phyloP scores from a whole-genome alignment of 2,888 invertebrate species.

The Clanis bilineata region DNA sequence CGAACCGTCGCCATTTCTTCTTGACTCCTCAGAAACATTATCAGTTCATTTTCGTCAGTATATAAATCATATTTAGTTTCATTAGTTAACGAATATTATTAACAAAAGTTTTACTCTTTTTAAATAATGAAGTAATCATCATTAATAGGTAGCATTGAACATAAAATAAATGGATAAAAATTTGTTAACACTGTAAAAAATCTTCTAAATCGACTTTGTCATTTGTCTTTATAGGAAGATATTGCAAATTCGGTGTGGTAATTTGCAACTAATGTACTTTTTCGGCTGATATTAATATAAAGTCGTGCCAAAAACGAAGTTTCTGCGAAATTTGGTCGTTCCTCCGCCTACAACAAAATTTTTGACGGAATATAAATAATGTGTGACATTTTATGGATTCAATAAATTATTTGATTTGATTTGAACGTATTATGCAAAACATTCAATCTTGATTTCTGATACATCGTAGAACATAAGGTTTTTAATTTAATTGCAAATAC shows the following conservation, averaged over 20 bases:
- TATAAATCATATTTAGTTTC: too few species aligned
- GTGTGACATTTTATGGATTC: too few species aligned
- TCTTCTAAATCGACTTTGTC: not conserved
- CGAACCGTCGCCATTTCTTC: too few species aligned
- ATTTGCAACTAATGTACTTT: slow-evolving; percentile 8
- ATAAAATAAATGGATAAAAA: not conserved
- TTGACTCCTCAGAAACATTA: too few species aligned
- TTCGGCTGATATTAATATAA: not conserved
- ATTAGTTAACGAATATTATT: too few species aligned
- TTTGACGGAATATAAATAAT: too few species aligned
- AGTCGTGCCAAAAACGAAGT: not conserved
- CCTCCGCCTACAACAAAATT: slow-evolving; percentile 4
- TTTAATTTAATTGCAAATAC: too few species aligned
- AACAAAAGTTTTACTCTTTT: not conserved
- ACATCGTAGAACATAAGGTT: too few species aligned
- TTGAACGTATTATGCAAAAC: not conserved
- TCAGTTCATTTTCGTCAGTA: too few species aligned
- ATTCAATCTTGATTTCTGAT: too few species aligned
- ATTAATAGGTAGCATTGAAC: not conserved
- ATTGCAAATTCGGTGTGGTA: not conserved
- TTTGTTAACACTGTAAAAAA: not conserved
- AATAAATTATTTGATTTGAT: too few species aligned
- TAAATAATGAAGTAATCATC: not conserved
- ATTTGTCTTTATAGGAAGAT: slow-evolving; percentile 3
- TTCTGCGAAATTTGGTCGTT: slow-evolving; percentile 10